These are phyloP conservation scores for Hippocampus barbouri DNA, from an alignment of 2,113 vertebrate species.

Conservation along the genomic window DNA sequence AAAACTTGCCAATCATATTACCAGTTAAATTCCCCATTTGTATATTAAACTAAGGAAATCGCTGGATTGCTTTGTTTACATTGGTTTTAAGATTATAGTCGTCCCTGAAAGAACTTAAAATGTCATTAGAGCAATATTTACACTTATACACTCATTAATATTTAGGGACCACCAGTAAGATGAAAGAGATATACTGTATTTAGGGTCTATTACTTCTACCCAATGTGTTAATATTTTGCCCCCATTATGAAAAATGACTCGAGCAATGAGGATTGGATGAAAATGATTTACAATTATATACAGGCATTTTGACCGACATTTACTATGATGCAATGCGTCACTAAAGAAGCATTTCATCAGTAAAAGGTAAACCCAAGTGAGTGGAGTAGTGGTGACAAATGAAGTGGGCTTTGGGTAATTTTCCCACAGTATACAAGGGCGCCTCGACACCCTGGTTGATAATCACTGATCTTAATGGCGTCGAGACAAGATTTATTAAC, in stretches of 20 bases:
- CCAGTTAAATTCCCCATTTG: neutral
- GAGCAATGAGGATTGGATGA: neutral
- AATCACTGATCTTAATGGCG: neutral
- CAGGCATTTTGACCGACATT: neutral
- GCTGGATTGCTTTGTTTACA: neutral
- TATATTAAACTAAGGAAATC: neutral
- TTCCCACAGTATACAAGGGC: neutral
- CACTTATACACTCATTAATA: neutral
- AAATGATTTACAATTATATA: neutral
- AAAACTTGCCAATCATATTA: neutral
- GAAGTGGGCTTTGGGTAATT: no score
- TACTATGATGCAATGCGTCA: neutral
- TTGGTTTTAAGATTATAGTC: neutral
- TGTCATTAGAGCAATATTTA: neutral
- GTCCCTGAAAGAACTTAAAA: neutral
- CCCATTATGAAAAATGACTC: neutral
- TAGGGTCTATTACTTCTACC: no score
- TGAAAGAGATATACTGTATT: no score
- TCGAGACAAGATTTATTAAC: no score
- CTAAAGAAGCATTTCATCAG: neutral
- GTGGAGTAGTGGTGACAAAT: neutral
- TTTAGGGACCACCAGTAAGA: neutral
- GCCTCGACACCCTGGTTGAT: neutral
- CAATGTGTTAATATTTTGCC: no score
- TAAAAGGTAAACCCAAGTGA: neutral